Percentiles rank a stretch among this genome's conserved stretches.
These are phyloP conservation scores for Larimichthys crocea DNA, from an alignment of 2,113 vertebrate species.

Conservation along the genomic window DNA sequence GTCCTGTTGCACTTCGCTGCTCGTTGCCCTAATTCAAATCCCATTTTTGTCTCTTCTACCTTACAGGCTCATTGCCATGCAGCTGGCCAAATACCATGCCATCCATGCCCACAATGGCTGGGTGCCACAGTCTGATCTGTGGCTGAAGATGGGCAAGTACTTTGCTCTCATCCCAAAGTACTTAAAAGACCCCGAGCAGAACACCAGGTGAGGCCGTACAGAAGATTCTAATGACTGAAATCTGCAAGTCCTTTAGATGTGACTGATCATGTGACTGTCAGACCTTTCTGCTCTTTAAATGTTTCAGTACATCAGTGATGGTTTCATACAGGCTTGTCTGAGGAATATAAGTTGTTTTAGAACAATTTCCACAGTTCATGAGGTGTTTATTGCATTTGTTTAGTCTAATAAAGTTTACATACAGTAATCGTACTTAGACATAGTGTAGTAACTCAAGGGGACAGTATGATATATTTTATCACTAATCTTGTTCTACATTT, in stretches of 20 bases:
- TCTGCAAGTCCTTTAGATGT: not conserved
- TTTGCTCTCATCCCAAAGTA: slow-evolving; percentile 93
- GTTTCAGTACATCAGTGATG: not conserved
- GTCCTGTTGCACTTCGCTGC: not conserved
- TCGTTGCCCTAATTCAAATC: not conserved
- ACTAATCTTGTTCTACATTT: not conserved
- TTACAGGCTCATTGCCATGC: slow-evolving; percentile 93
- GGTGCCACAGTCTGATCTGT: slow-evolving; percentile 96
- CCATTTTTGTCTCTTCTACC: slow-evolving; percentile 12
- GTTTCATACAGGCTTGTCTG: not conserved
- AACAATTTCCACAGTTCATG: not conserved
- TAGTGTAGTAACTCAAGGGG: not conserved
- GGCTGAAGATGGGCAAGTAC: slow-evolving; percentile 97
- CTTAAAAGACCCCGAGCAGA: slow-evolving; percentile 88
- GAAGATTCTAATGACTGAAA: not conserved
- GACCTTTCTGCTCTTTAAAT: not conserved
- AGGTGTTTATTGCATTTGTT: not conserved
- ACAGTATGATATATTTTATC: not conserved
- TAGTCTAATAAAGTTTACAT: not conserved
- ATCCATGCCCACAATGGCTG: slow-evolving; percentile 99
- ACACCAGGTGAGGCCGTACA: slow-evolving; percentile 86
- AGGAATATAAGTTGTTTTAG: no score
- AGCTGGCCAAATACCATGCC: slow-evolving; percentile 96
- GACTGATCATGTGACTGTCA: not conserved
- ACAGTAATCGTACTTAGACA: not conserved